Percentiles rank a stretch among this genome's conserved stretches.
These are phyloP conservation scores for Aphaenogaster ashmeadi DNA, from an alignment of 1,140 invertebrate species.

Conservation along the genomic window DNA sequence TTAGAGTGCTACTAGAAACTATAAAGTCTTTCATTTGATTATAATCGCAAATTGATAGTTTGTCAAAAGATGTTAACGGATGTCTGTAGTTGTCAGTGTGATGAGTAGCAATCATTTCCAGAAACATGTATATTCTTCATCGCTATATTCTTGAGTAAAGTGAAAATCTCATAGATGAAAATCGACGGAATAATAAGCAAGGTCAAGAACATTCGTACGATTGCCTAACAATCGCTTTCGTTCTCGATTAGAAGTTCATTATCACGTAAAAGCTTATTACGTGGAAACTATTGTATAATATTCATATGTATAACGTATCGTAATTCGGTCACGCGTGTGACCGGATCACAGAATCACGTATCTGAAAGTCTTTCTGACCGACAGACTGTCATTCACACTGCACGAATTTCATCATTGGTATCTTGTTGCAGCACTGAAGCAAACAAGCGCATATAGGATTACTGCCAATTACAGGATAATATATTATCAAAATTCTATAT, in stretches of 20 bases:
- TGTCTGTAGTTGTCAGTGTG: neutral
- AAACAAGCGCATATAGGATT: neutral
- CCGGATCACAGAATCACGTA: neutral
- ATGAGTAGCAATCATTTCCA: neutral
- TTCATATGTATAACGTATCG: neutral
- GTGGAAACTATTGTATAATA: constrained; percentile 60
- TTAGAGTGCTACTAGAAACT: neutral
- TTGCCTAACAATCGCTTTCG: neutral
- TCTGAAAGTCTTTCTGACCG: neutral
- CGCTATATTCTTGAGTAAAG: neutral
- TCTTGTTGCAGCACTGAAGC: neutral
- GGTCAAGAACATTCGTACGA: neutral
- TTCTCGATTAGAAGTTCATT: constrained; percentile 7
- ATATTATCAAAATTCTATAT: constrained; percentile 11
- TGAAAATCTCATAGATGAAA: neutral
- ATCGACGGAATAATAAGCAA: neutral
- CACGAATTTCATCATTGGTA: neutral
- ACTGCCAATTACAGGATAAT: neutral
- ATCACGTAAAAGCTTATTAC: constrained; percentile 38
- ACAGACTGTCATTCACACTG: neutral
- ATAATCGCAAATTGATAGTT: neutral
- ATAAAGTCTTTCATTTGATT: neutral
- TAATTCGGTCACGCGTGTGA: neutral
- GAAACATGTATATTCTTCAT: neutral
- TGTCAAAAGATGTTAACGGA: neutral